Base-by-base conservation (phyloP, 1,140 invertebrate genomes). In the Bactericera cockerelli region DNA sequence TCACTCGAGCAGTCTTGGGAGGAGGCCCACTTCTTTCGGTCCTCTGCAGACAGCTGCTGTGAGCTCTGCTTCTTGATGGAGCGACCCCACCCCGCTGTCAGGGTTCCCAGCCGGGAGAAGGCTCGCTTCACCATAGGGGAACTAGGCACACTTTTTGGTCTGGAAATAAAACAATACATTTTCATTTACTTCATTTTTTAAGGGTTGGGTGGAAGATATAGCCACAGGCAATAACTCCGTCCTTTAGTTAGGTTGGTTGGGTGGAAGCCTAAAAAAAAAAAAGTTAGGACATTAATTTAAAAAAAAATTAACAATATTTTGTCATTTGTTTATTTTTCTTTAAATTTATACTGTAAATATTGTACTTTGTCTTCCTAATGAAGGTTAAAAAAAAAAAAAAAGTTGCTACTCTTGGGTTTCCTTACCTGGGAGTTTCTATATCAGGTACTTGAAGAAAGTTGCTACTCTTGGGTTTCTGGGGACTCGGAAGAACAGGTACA, bases 111-210 rank as follows among this genome's bases (percentile, higher is more conserved):
- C 26, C 89, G 77, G 3, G 87, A 89, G 69, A 94, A 92, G 1
- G 89, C 89, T 26, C 91, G 77, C 71, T 91, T 91, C 61, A 93
- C 87, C 86, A 92, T 93, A n/a, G 91, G 91, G 28, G 89, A 93
- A 64, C 87, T 91, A 1, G 90, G 89, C 28, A 93, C 89, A 70
- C 89, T 92, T 77, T 93, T 93, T 62, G 89, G 88, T 67, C 88
- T 81, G 71, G 68, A 74, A 72, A 26, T 26, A 39, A 11, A 59
- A 57, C 38, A 56, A n/a, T n/a, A n/a, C 22, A 26, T n/a, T 60
- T 56, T 25, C n/a, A n/a, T n/a, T 13, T 13, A n/a, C n/a, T 38
- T 38, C 36, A 38, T 13, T 38, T 38, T 13, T n/a, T n/a, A 38
- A 38, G 36, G 13, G 13, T n/a, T n/a, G n/a, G n/a, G n/a, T n/a